Evolutionary conservation across 2,888 invertebrate genomes (phyloP), one percentile per base, ranked within the genome.

Genomic region (Brassicogethes aeneus): DNA sequence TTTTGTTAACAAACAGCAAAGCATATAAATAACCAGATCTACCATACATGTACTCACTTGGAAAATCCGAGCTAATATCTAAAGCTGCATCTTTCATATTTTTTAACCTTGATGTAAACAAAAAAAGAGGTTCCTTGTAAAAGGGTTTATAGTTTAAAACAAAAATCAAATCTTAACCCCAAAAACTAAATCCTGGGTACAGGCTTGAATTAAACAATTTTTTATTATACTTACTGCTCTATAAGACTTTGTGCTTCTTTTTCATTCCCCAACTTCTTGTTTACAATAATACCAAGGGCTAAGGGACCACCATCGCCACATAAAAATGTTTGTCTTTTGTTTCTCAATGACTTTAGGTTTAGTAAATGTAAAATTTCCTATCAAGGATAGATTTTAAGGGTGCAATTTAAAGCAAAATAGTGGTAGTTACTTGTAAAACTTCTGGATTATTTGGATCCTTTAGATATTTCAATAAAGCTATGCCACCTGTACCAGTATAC

Each of bases 11-110:
- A 71, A 82, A 88, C 5, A 90, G 67, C 37, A 92, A 70, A 2
- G 86, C 72, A 69, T 76, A 88, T 10, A 94, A 70, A 64, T 87
- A 92, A 14, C 93, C 93, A 50, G 78, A 77, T 59, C 87, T 74
- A 3, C 94, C 93, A 71, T 88, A 91, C 23, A 94, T 71, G 41
- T 90, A 66, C 69, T 93, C 93, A 73, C 92, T 85, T 0, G 89
- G 82, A 37, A 77, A 55, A 46, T 73, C 71, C 15, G 66, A 62
- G 36, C 62, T 60, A 32, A 75, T 69, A 40, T 74, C 69, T 49
- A 77, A 61, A 37, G 81, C 72, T 49, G 75, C 66, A 37, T 72
- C 66, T 40, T 72, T 69, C 42, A 85, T 57, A 10, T 70, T 62
- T 36, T 45, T 52, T 29, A 59, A 39, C 37, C 57, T 59, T 37